Evolutionary conservation across 2,797 vertebrate species (phyloP).

Genomic region (Ambastaia sidthimunki): DNA sequence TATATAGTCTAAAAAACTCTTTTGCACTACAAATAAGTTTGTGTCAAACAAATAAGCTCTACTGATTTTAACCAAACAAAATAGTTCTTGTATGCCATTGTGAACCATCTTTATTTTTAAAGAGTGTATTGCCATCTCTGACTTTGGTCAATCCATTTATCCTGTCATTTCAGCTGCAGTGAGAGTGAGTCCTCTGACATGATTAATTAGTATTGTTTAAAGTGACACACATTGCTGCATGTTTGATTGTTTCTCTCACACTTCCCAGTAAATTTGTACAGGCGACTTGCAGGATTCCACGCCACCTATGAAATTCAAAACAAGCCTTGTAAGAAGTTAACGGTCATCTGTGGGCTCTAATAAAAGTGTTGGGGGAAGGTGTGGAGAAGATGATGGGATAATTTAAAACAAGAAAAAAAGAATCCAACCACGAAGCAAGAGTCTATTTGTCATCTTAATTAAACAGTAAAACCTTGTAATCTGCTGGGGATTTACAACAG

Average conservation of each 20-base stretch:
- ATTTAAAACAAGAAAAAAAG: constrained; percentile 66
- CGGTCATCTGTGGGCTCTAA: constrained; percentile 66
- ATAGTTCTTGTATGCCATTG: too few relatives aligned
- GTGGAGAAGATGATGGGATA: constrained; percentile 50
- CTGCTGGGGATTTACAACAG: constrained; percentile 68
- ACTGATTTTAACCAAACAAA: too few relatives aligned
- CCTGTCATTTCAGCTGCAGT: background rate
- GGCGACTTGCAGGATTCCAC: constrained; percentile 69
- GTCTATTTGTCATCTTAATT: constrained; percentile 77
- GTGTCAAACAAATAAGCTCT: too few relatives aligned
- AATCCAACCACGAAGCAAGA: constrained; percentile 72
- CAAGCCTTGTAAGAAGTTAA: constrained; percentile 74
- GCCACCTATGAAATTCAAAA: constrained; percentile 75
- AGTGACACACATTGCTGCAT: constrained; percentile 44
- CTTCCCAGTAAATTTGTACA: constrained; percentile 66
- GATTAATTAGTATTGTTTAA: constrained; percentile 56
- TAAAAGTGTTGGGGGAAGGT: constrained; percentile 47
- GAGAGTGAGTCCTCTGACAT: constrained; percentile 8
- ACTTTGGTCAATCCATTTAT: too few relatives aligned
- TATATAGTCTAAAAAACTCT: too few relatives aligned
- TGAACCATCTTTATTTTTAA: too few relatives aligned
- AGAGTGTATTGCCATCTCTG: too few relatives aligned
- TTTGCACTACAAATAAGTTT: too few relatives aligned
- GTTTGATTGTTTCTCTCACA: constrained; percentile 63
- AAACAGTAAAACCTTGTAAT: constrained; percentile 74